Percentiles rank a stretch among this genome's conserved stretches.
Evolutionary conservation across 2,113 vertebrate genomes (phyloP).

Genomic region (Oxyura jamaicensis): DNA sequence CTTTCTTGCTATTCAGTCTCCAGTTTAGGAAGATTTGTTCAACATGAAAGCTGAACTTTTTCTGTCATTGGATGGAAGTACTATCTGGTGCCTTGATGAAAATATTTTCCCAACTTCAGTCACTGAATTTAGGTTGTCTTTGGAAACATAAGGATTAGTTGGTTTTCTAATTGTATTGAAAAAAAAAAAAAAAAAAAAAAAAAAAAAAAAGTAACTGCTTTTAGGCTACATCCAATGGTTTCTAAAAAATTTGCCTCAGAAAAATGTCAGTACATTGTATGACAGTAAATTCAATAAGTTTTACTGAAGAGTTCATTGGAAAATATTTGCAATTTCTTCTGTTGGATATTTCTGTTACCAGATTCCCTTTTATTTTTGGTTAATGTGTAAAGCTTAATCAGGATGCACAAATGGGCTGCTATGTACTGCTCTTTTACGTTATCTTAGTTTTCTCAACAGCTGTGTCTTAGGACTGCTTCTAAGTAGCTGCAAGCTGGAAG

Average conservation of each 20-base stretch:
- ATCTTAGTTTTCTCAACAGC: background rate
- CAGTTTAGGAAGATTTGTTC: background rate
- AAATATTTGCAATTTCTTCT: background rate
- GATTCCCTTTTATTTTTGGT: background rate
- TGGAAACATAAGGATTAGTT: background rate
- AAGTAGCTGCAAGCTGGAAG: background rate
- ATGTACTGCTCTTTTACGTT: background rate
- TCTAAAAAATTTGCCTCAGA: background rate
- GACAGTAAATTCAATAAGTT: background rate
- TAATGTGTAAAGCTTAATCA: background rate
- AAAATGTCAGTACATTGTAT: background rate
- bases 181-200: no score
- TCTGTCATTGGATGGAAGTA: background rate
- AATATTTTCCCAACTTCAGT: background rate
- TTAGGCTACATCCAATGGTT: background rate
- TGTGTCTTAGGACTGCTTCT: background rate
- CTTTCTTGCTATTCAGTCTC: background rate
- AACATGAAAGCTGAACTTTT: background rate
- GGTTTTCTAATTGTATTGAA: background rate
- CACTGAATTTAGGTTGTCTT: background rate
- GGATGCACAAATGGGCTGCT: background rate
- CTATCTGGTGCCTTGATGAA: background rate
- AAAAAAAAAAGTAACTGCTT: background rate
- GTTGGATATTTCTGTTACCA: background rate
- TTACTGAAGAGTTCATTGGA: background rate